phyloP scores from a whole-genome alignment of 2,888 invertebrate species.

The Drosophila pseudotalamancana region DNA sequence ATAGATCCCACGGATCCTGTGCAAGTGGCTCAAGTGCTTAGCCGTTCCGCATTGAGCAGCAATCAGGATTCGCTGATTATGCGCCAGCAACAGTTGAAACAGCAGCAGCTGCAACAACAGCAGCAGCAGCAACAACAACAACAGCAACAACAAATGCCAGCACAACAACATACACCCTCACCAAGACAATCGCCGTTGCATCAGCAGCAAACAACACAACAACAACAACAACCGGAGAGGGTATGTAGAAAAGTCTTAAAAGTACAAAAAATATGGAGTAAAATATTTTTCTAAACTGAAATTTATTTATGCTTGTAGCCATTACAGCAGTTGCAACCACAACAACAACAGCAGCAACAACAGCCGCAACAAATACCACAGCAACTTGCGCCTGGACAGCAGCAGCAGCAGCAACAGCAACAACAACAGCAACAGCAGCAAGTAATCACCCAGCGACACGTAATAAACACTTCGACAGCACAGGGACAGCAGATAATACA shows the following conservation, averaged over 20 bases:
- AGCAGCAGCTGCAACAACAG: constrained; percentile 79
- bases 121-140: constrained; percentile 68
- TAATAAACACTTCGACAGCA: constrained; percentile 83
- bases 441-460: constrained; percentile 82
- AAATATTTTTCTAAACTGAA: neutral
- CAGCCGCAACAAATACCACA: constrained; percentile 49
- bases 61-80: constrained; percentile 83
- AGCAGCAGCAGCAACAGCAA: constrained; percentile 39
- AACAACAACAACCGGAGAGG: constrained; percentile 40
- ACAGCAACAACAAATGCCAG: constrained; percentile 58
- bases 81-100: constrained; percentile 82
- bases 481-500: constrained; percentile 84
- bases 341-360: constrained; percentile 30
- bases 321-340: constrained; percentile 29
- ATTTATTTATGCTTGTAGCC: neutral
- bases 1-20: constrained; percentile 84
- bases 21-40: constrained; percentile 83
- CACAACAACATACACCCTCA: constrained; percentile 53
- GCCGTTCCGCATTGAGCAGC: constrained; percentile 82
- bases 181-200: constrained; percentile 61
- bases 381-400: constrained; percentile 48
- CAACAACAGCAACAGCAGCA: constrained; percentile 66
- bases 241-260: constrained; percentile 1
- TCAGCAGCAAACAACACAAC: constrained; percentile 52
- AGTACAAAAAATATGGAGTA: no score